Base-by-base conservation (phyloP, 2,797 vertebrate genomes). In the Leptatherina wallacei region DNA sequence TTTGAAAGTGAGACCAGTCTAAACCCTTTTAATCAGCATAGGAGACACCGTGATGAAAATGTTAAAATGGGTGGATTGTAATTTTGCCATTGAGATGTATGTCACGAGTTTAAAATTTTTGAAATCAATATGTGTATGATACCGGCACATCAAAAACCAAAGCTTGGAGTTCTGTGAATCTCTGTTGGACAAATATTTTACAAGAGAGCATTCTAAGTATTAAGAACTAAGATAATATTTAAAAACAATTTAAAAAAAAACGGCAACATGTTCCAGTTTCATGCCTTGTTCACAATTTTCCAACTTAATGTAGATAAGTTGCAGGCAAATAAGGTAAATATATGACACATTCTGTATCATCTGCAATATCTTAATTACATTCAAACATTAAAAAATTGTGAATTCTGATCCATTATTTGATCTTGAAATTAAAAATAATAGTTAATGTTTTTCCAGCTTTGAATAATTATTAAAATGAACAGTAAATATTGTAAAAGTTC, bases 1-100 rank as follows among this genome's bases (percentile, higher is more conserved):
- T 85, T 83, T 91, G 71, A 92, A 91, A 88, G 84, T 86, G 81
- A 89, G 83, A 88, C 85, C 87, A 55, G 60, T 51, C 68, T 64
- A 86, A 78, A 79, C 55, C 69, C 65, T 64, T 77, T 78, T 81
- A 81, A 89, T 89, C 77, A 85, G 66, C 89, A 84, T 69, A 79
- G 78, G 63, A 82, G 77, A 73, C 65, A 71, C 73, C 49, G 62
- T 38, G 73, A 77, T 68, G 73, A 78, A 77, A 79, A 73, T 32
- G 71, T 1, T 0, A 42, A 42, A 52, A 32, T 49, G 6, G 36
- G 3, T 49, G 58, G 55, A 77, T 83, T 35, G 44, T 33, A 16
- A 71, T 83, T 71, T 44, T 56, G 56, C 58, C 56, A 18, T 35
- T 64, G 36, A 86, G 63, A 81, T 81, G 9, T 16, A 40, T 73